These are phyloP conservation scores for Cyclura pinguis DNA, from an alignment of 2,797 vertebrate species.

Conservation along the genomic window DNA sequence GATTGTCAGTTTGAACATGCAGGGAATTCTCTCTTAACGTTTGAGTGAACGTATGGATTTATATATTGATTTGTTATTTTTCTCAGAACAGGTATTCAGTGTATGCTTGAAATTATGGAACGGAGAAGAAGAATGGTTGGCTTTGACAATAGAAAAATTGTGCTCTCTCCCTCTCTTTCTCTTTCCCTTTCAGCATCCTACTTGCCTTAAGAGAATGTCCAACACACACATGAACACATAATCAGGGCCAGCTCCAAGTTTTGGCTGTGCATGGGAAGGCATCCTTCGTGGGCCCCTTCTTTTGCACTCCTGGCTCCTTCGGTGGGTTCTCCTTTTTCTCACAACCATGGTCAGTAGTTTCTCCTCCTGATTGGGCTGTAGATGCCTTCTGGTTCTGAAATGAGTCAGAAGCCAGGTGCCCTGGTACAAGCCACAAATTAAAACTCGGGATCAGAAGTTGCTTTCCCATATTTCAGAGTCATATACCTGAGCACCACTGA, in stretches of 20 bases:
- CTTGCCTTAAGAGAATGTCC: not conserved
- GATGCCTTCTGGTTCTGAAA: too few species aligned
- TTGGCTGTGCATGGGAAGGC: not conserved
- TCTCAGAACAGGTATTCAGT: slow-evolving; percentile 6
- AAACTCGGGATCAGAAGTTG: too few species aligned
- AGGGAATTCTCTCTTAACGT: slow-evolving; percentile 20
- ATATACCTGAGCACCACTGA: too few species aligned
- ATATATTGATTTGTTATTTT: slow-evolving; percentile 29
- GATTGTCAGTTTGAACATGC: slow-evolving; percentile 10
- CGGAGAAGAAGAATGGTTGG: not conserved
- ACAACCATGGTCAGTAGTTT: not conserved
- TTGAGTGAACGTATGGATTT: slow-evolving; percentile 24
- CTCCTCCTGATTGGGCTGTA: not conserved
- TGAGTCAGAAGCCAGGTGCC: too few species aligned
- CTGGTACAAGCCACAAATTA: not conserved
- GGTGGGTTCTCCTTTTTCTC: not conserved
- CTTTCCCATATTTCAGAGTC: too few species aligned
- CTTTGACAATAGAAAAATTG: slow-evolving; percentile 11
- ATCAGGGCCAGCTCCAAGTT: not conserved
- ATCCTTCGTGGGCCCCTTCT: not conserved
- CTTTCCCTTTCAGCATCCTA: not conserved
- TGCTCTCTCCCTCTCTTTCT: not conserved
- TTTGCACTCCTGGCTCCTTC: not conserved
- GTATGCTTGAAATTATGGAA: slow-evolving; percentile 24
- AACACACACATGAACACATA: not conserved